phyloP scores from a whole-genome alignment of 1,140 invertebrate species.

The Steinernema feltiae region DNA sequence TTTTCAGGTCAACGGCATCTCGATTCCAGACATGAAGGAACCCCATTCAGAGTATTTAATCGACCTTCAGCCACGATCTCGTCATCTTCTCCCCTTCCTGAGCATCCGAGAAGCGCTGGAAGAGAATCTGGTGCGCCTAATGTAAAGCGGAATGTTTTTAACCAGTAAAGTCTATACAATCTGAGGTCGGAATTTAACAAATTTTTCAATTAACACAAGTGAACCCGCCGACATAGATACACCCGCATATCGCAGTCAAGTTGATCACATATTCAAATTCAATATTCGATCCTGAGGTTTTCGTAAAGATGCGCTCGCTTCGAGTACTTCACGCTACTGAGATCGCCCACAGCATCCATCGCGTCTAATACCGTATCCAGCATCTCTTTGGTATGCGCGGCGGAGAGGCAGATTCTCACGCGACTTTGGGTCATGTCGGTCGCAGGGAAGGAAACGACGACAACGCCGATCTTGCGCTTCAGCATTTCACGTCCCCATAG shows the following conservation, averaged over 20 bases:
- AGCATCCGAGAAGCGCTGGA: neutral
- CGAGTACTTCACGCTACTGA: slow-evolving; percentile 53
- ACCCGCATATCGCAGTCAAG: neutral
- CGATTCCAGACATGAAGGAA: slow-evolving; percentile 4
- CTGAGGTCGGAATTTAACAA: neutral
- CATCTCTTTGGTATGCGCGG: slow-evolving; percentile 89
- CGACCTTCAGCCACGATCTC: neutral
- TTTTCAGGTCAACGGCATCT: neutral
- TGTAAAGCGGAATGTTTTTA: neutral
- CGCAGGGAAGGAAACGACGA: slow-evolving; percentile 94
- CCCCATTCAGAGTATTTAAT: neutral
- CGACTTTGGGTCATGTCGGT: slow-evolving; percentile 75
- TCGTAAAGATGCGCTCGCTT: slow-evolving; percentile 45
- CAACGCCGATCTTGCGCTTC: slow-evolving; percentile 76
- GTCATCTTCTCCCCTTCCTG: slow-evolving; percentile 4
- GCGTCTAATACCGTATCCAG: slow-evolving; percentile 69
- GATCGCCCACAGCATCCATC: slow-evolving; percentile 47
- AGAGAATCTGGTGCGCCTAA: neutral
- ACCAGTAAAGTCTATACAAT: neutral
- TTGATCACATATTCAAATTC: slow-evolving; percentile 12
- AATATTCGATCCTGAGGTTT: slow-evolving; percentile 51
- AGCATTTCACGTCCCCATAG: slow-evolving; percentile 77
- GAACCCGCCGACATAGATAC: neutral
- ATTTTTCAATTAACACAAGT: neutral
- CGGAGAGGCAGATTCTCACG: slow-evolving; percentile 89